These are phyloP conservation scores for Bilobella aurantiaca DNA, from an alignment of 1,140 invertebrate species.

Conservation along the genomic window DNA sequence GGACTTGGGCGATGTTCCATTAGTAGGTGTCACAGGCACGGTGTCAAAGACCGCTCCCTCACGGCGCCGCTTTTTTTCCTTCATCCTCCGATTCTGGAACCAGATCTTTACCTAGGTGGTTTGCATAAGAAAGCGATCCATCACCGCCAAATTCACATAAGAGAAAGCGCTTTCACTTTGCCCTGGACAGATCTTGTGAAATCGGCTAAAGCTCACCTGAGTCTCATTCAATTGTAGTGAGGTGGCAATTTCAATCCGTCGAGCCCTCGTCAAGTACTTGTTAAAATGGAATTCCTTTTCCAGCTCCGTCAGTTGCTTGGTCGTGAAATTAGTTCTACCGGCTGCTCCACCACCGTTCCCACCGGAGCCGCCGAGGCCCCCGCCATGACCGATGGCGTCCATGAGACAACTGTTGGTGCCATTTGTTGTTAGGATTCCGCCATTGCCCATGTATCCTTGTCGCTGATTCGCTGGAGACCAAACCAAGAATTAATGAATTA, in stretches of 20 bases:
- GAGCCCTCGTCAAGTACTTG: slow-evolving; percentile 91
- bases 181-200: neutral
- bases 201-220: slow-evolving; percentile 46
- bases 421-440: slow-evolving; percentile 21
- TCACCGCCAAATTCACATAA: no score
- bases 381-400: slow-evolving; percentile 12
- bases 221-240: slow-evolving; percentile 94
- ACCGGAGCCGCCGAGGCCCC: no score
- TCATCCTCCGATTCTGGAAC: slow-evolving; percentile 89
- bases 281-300: slow-evolving; percentile 99
- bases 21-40: slow-evolving; percentile 33
- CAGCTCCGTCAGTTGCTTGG: slow-evolving; percentile 95
- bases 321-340: slow-evolving; percentile 94
- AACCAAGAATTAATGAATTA: slow-evolving; percentile 16
- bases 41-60: slow-evolving; percentile 67
- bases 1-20: slow-evolving; percentile 33
- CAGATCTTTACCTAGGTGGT: slow-evolving; percentile 65
- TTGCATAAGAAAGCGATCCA: no score
- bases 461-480: slow-evolving; percentile 25
- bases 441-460: slow-evolving; percentile 27
- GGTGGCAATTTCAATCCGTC: slow-evolving; percentile 94
- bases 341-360: slow-evolving; percentile 53
- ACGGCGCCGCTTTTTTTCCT: slow-evolving; percentile 86
- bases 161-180: no score
- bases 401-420: slow-evolving; percentile 21